Conservation (phyloP, 1,140 invertebrate species). For the Cryptotermes secundus region DNA sequence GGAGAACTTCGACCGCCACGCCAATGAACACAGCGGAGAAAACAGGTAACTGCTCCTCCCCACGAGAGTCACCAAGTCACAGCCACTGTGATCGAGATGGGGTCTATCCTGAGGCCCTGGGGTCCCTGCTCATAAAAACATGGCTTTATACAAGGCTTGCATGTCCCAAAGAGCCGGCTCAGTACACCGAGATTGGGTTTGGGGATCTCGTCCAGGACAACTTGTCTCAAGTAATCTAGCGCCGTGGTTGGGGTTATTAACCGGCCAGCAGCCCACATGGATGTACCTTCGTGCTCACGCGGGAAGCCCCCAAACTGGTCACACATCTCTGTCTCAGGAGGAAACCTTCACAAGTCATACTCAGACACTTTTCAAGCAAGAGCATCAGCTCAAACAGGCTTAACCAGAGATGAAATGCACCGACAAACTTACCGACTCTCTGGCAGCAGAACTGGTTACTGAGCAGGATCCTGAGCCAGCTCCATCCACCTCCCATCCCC, state of each 20-base stretch:
- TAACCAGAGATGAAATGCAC: too few species aligned
- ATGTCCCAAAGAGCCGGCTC: background rate
- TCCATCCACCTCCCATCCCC: too few species aligned
- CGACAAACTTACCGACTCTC: too few species aligned
- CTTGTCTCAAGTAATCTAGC: background rate
- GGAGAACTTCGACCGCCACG: background rate
- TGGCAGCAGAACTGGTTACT: too few species aligned
- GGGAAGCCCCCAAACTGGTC: too few species aligned
- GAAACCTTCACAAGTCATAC: too few species aligned
- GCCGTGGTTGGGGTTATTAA: background rate
- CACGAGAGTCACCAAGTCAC: background rate
- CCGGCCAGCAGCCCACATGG: background rate
- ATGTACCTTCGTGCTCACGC: background rate
- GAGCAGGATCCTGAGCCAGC: too few species aligned
- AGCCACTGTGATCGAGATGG: background rate
- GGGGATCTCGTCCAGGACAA: too few species aligned
- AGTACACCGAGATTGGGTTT: background rate
- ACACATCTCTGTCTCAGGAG: too few species aligned
- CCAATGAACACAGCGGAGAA: background rate
- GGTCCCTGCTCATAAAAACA: background rate
- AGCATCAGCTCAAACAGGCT: too few species aligned
- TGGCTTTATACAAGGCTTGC: background rate
- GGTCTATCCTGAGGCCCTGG: background rate
- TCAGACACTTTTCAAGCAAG: too few species aligned
- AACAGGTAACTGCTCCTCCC: too few species aligned